Evolutionary conservation across 2,888 invertebrate species (phyloP).

Genomic region (Resseliella maxima): DNA sequence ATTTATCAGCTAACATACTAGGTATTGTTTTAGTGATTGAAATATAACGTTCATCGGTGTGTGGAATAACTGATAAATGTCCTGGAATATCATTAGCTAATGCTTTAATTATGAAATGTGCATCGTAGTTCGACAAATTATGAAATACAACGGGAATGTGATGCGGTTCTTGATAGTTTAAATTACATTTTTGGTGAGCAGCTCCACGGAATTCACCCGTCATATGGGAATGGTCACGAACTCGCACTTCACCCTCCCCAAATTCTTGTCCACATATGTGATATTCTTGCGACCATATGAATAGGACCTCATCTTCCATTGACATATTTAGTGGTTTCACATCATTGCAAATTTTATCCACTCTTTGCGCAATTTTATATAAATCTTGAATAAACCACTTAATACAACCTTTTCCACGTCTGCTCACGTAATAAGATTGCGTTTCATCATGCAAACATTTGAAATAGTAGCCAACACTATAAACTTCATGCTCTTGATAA

Average conservation of each 20-base stretch:
- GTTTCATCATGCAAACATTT: constrained; percentile 60
- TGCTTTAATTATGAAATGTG: constrained; percentile 1
- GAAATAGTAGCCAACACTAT: constrained; percentile 60
- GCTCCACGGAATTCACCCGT: constrained; percentile 58
- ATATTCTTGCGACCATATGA: neutral
- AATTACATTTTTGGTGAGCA: neutral
- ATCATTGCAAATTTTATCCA: neutral
- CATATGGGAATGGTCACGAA: constrained; percentile 59
- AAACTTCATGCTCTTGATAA: constrained; percentile 59
- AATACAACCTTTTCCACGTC: constrained; percentile 55
- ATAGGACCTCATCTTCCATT: neutral
- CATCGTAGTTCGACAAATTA: constrained; percentile 11
- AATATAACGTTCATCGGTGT: neutral
- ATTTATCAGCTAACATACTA: neutral
- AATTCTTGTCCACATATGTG: neutral
- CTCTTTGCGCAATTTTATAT: neutral
- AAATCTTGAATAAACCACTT: constrained; percentile 56
- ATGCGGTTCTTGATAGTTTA: neutral
- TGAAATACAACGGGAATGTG: neutral
- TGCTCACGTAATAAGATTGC: constrained; percentile 57
- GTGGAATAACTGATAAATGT: neutral
- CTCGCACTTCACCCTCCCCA: neutral
- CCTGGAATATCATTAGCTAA: neutral
- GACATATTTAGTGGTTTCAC: neutral
- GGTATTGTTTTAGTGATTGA: neutral